Base-by-base conservation (phyloP, 2,797 vertebrate genomes). In the Pseudochaenichthys georgianus region DNA sequence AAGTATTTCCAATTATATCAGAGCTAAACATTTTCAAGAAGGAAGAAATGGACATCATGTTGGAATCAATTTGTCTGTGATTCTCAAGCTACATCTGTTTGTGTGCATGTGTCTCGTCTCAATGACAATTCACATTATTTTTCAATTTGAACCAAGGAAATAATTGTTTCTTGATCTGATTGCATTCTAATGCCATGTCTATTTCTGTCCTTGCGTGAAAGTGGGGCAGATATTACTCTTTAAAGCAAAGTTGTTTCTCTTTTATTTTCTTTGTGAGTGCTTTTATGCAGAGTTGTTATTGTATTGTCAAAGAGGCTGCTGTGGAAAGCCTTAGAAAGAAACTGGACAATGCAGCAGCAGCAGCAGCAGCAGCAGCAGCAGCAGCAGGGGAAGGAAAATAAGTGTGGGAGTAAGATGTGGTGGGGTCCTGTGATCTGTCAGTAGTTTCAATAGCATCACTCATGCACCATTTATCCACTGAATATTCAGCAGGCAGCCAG, bases 361-460 rank as follows among this genome's bases (percentile, higher is more conserved):
- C 87, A 66, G 67, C 69, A 73, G 69, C 9, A 31, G 64, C 78
- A 78, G 87, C 86, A 69, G 69, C 75, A 78, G 85, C 86, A 66
- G 67, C 69, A 73, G 69, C 9, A 31, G 43, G 15, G 28, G 50
- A 50, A 62, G 69, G 75, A 45, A 28, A 60, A 80, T 10, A 53
- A 70, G 75, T 74, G 89, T 81, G 79, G 83, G 87, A 77, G 86
- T 76, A 34, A 71, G 80, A 83, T 65, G 73, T 77, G 81, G 68
- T 78, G 77, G 68, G 71, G 81, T 77, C 70, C 78, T 83, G 64
- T 78, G 85, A 91, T 89, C 81, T 84, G 62, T 66, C 80, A 75
- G 77, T 80, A 80, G 83, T 88, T 88, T 88, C 85, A 89, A 85
- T 91, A 81, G 81, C 78, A 87, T 89, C 82, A 84, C 73, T 83